Evolutionary conservation across 2,888 invertebrate species (phyloP).

Genomic region (Lycaena phlaeas): DNA sequence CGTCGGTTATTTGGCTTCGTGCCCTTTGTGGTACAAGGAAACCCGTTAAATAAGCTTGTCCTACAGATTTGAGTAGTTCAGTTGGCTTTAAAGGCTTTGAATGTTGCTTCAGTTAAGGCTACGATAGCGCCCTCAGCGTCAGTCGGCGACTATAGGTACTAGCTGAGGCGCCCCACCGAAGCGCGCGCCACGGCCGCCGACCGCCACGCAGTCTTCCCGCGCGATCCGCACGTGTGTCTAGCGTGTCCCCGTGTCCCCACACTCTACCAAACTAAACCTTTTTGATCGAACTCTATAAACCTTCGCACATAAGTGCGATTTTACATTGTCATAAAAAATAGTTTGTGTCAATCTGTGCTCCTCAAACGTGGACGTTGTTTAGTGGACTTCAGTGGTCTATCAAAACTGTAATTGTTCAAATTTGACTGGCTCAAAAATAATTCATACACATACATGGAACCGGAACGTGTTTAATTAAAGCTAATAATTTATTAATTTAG

Average conservation of each 20-base stretch:
- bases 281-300: constrained; percentile 36
- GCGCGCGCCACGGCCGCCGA: constrained; percentile 48
- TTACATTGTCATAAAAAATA: constrained; percentile 17
- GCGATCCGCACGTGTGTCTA: constrained; percentile 66
- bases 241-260: constrained; percentile 49
- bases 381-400: constrained; percentile 41
- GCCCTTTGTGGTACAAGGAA: background rate
- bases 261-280: constrained; percentile 39
- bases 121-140: constrained; percentile 41
- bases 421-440: constrained; percentile 57
- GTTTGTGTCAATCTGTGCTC: constrained; percentile 34
- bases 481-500: constrained; percentile 47
- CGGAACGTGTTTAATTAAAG: constrained; percentile 55
- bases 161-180: constrained; percentile 40
- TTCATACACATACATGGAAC: constrained; percentile 58
- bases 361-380: constrained; percentile 21
- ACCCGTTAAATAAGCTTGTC: constrained; percentile 15
- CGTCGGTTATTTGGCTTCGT: background rate
- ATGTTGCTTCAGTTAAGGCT: constrained; percentile 17
- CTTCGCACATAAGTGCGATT: too few species aligned
- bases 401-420: constrained; percentile 57
- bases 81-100: constrained; percentile 17
- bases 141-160: constrained; percentile 31
- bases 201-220: constrained; percentile 73
- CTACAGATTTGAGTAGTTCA: constrained; percentile 15